A percentile compares a stretch with the other conserved stretches of the same genome.
Conservation (phyloP, 2,797 vertebrate species). For the Ispidina lecontei region DNA sequence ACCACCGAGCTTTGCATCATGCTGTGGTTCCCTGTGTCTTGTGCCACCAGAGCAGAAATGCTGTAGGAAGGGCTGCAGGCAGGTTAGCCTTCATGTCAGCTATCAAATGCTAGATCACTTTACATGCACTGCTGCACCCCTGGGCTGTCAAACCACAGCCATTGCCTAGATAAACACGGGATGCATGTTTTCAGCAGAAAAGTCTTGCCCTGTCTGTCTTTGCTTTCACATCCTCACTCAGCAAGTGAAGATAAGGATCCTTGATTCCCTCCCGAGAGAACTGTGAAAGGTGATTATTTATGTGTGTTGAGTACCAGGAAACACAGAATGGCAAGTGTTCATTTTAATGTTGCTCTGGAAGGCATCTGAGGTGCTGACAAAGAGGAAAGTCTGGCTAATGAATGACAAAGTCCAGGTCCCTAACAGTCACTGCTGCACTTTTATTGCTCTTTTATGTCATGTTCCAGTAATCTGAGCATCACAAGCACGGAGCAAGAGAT, state of each 20-base stretch:
- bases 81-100: not conserved
- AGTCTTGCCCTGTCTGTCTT: constrained; percentile 1
- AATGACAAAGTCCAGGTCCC: not conserved
- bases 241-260: not conserved
- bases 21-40: not conserved
- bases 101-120: not conserved
- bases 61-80: not conserved
- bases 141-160: not conserved
- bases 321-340: not conserved
- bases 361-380: not conserved
- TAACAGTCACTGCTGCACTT: not conserved
- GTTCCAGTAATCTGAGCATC: not conserved
- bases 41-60: rapidly evolving
- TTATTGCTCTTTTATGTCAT: not conserved
- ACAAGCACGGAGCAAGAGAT: not conserved
- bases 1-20: not conserved
- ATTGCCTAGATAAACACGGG: not conserved
- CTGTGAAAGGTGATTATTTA: not conserved
- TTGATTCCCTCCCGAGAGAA: not conserved
- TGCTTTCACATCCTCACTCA: not conserved
- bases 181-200: not conserved
- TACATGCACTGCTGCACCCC: not conserved
- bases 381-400: not conserved
- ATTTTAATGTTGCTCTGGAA: not conserved
- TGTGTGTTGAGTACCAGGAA: not conserved